A percentile compares a stretch with the other conserved stretches of the same genome.
Conservation (phyloP, 64 coral and sea anemone species). For the Exaiptasia diaphana region DNA sequence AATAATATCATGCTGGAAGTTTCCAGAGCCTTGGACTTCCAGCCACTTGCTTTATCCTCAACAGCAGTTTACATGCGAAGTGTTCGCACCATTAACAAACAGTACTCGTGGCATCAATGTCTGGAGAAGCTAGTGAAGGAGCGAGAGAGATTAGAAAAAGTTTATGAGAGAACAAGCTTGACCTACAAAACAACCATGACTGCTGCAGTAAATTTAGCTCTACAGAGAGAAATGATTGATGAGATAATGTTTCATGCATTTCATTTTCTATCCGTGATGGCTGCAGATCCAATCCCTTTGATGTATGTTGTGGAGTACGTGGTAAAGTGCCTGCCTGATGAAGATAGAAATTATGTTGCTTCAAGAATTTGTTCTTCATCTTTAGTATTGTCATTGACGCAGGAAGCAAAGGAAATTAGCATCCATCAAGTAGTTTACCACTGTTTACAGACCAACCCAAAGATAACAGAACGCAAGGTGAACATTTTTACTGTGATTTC, state of each 20-base stretch:
- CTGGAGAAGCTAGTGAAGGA: constrained; percentile 1
- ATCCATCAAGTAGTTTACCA: constrained; percentile 8
- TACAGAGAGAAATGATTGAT: constrained; percentile 11
- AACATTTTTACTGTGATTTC: no score
- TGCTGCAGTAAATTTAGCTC: constrained; percentile 7
- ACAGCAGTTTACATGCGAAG: neutral
- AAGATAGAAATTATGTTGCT: neutral
- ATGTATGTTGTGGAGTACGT: constrained; percentile 5
- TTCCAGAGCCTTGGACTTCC: neutral
- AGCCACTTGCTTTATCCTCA: neutral
- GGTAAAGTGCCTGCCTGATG: neutral
- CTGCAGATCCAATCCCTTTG: neutral
- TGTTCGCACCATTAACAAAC: neutral
- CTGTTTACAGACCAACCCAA: neutral
- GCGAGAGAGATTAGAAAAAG: neutral
- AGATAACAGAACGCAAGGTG: neutral
- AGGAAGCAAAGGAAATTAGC: neutral
- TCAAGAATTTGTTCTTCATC: constrained; percentile 15
- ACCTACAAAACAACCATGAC: constrained; percentile 4
- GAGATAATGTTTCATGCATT: constrained; percentile 16
- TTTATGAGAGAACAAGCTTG: neutral
- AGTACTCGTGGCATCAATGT: neutral
- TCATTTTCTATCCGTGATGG: constrained; percentile 17
- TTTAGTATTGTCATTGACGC: neutral
- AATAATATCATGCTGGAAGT: neutral